phyloP scores from a whole-genome alignment of 1,140 invertebrate species.

The Coelopa frigida region DNA sequence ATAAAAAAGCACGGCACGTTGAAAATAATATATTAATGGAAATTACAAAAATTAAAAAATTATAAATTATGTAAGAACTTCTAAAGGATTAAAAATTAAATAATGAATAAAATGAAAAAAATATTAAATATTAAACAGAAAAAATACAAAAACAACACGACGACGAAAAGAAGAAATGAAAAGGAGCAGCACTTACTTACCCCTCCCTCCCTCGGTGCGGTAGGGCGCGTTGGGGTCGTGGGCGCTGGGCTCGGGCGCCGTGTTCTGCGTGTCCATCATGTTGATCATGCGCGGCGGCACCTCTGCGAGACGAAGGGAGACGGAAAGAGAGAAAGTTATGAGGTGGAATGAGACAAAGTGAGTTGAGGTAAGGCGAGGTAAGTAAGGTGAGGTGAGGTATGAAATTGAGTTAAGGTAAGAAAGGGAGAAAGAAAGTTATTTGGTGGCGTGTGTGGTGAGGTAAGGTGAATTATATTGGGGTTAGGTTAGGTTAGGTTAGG shows the following conservation, averaged over 20 bases:
- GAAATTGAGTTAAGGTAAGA: no score
- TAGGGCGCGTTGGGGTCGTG: constrained; percentile 31
- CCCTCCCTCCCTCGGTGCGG: constrained; percentile 24
- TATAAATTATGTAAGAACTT: constrained; percentile 4
- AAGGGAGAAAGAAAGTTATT: no score
- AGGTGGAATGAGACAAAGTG: not conserved
- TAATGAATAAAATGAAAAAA: constrained; percentile 2
- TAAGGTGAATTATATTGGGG: no score
- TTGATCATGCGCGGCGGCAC: constrained; percentile 39
- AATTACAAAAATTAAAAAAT: not conserved
- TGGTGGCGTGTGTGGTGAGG: no score
- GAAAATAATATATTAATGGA: not conserved
- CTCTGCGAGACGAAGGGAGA: constrained; percentile 18
- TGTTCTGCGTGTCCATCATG: constrained; percentile 42
- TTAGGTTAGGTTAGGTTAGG: no score
- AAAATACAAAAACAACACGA: constrained; percentile 11
- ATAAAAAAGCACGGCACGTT: not conserved
- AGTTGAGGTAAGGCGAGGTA: no score
- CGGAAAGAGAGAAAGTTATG: not conserved
- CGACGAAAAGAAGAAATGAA: constrained; percentile 20
- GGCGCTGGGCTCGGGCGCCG: constrained; percentile 37
- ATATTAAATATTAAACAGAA: constrained; percentile 1
- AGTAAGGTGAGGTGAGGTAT: no score
- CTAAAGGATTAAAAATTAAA: constrained; percentile 1
- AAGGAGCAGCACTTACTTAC: constrained; percentile 42